Evolutionary conservation across 2,888 invertebrate genomes (phyloP).

Genomic region (Rhamphomyia laevipes): DNA sequence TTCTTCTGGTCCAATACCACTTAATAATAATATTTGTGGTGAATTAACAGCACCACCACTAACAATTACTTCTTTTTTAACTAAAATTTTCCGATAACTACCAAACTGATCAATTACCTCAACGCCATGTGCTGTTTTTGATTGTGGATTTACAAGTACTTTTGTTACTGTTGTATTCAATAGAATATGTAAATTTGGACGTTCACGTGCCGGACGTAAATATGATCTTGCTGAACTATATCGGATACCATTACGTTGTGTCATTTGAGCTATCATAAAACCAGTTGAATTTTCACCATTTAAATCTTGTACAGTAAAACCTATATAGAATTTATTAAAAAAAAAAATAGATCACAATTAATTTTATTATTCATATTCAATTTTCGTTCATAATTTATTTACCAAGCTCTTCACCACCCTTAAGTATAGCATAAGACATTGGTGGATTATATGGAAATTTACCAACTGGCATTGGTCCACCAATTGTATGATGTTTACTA

Average conservation of each 20-base stretch:
- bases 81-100: slow-evolving; percentile 49
- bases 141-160: slow-evolving; percentile 61
- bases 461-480: slow-evolving; percentile 65
- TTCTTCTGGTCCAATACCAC: slow-evolving; percentile 72
- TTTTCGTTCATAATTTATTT: slow-evolving; percentile 13
- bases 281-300: slow-evolving; percentile 73
- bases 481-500: slow-evolving; percentile 61
- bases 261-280: slow-evolving; percentile 80
- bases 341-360: neutral
- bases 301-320: slow-evolving; percentile 62
- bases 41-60: slow-evolving; percentile 82
- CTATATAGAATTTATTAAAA: slow-evolving; percentile 31
- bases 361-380: neutral
- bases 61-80: slow-evolving; percentile 68
- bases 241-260: slow-evolving; percentile 72
- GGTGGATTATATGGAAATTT: slow-evolving; percentile 82
- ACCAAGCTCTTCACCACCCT: slow-evolving; percentile 69
- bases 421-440: slow-evolving; percentile 60
- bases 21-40: slow-evolving; percentile 82
- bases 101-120: slow-evolving; percentile 43
- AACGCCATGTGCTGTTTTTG: slow-evolving; percentile 65
- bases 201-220: slow-evolving; percentile 60
- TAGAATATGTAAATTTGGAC: slow-evolving; percentile 71
- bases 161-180: slow-evolving; percentile 69
- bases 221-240: slow-evolving; percentile 73